A percentile compares a stretch with the other conserved stretches of the same genome.
Evolutionary conservation across 2,888 invertebrate species (phyloP).

Genomic region (Tigriopus californicus): DNA sequence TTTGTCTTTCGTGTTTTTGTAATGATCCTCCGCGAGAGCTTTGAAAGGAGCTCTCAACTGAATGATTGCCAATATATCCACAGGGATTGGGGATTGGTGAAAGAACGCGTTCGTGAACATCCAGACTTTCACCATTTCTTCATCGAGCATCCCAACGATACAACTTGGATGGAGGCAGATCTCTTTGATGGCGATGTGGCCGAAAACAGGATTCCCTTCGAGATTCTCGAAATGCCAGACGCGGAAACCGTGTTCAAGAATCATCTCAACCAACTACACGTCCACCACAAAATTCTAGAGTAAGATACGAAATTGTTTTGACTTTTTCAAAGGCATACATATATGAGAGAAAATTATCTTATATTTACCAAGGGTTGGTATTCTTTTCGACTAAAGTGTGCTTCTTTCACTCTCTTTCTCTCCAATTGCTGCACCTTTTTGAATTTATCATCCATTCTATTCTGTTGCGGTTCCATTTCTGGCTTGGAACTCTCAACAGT

Average conservation of each 20-base stretch:
- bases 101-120: slow-evolving; percentile 66
- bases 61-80: slow-evolving; percentile 16
- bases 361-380: too few species aligned
- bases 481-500: too few species aligned
- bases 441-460: too few species aligned
- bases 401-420: too few species aligned
- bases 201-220: slow-evolving; percentile 69
- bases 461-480: too few species aligned
- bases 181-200: slow-evolving; percentile 34
- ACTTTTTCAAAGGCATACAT: slow-evolving; percentile 20
- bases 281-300: slow-evolving; percentile 79
- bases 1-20: background rate
- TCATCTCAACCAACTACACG: slow-evolving; percentile 72
- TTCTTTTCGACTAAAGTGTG: too few species aligned
- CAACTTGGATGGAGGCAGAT: slow-evolving; percentile 46
- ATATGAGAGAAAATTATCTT: too few species aligned
- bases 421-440: too few species aligned
- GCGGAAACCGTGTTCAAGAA: slow-evolving; percentile 81
- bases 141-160: slow-evolving; percentile 58
- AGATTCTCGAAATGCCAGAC: slow-evolving; percentile 71
- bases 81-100: slow-evolving; percentile 74
- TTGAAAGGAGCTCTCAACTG: too few species aligned
- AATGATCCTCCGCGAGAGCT: background rate
- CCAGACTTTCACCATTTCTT: slow-evolving; percentile 87
- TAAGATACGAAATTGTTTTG: slow-evolving; percentile 33